phyloP scores from a whole-genome alignment of 2,113 vertebrate genomes.

The Apodemus sylvaticus region DNA sequence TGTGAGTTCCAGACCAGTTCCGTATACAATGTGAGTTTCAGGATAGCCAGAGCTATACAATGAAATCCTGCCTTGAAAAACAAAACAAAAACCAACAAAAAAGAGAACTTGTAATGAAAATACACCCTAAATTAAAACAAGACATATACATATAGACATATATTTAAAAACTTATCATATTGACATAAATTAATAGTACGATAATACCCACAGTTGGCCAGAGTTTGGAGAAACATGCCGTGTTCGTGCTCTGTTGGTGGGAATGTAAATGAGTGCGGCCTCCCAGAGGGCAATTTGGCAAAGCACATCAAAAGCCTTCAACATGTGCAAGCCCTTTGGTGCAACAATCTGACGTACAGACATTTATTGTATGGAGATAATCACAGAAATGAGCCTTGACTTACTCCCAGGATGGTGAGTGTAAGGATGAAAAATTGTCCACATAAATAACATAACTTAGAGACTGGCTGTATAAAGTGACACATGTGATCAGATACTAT shows the following conservation, averaged over 20 bases:
- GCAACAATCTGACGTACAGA: background rate
- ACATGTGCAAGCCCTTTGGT: slow-evolving; percentile 53
- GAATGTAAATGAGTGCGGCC: slow-evolving; percentile 4
- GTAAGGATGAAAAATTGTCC: slow-evolving; percentile 8
- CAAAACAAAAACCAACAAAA: background rate
- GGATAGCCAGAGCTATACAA: background rate
- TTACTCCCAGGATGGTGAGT: slow-evolving; percentile 29
- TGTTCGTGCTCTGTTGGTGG: slow-evolving; percentile 34
- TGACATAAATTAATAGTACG: slow-evolving; percentile 50
- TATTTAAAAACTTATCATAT: slow-evolving; percentile 34
- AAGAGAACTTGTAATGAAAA: background rate
- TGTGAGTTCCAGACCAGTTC: background rate
- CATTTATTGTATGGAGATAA: slow-evolving; percentile 57
- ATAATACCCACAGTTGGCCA: slow-evolving; percentile 33
- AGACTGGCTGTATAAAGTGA: slow-evolving; percentile 3
- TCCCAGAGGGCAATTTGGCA: slow-evolving; percentile 38
- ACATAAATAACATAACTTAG: background rate
- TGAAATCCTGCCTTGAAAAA: background rate
- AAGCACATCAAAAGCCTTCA: slow-evolving; percentile 34
- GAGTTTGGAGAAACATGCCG: slow-evolving; percentile 27
- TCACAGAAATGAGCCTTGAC: slow-evolving; percentile 41
- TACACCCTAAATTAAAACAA: slow-evolving; percentile 58
- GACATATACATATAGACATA: background rate
- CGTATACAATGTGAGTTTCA: background rate
- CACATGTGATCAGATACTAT: background rate